phyloP scores from a whole-genome alignment of 2,888 invertebrate species.

The Erebia aethiops region DNA sequence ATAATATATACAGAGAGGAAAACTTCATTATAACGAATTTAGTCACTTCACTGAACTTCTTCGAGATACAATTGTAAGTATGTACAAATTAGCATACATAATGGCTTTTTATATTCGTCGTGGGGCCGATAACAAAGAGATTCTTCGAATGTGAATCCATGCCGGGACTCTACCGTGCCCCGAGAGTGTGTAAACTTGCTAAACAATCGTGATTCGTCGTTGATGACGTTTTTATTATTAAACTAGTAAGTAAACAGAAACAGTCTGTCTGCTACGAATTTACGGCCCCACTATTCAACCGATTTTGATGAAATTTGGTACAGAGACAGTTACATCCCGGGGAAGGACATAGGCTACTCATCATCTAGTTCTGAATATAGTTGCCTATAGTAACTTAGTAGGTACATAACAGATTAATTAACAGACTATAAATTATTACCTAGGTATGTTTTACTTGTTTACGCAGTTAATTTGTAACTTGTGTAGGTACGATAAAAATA shows the following conservation, averaged over 20 bases:
- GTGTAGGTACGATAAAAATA: too few species aligned
- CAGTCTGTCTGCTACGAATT: not conserved
- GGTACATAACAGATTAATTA: too few species aligned
- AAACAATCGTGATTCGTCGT: slow-evolving; percentile 11
- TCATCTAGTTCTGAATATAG: too few species aligned
- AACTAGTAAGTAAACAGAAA: not conserved
- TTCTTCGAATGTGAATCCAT: slow-evolving; percentile 15
- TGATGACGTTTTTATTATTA: not conserved
- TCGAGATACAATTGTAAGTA: slow-evolving; percentile 12
- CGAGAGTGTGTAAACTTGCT: slow-evolving; percentile 13
- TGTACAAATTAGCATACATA: not conserved
- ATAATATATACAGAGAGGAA: slow-evolving; percentile 31
- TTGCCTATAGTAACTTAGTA: too few species aligned
- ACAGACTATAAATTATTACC: too few species aligned
- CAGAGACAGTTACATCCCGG: not conserved
- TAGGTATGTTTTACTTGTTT: too few species aligned
- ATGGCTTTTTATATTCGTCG: slow-evolving; percentile 27
- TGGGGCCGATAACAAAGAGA: slow-evolving; percentile 12
- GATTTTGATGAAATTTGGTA: not conserved
- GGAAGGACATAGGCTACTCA: not conserved
- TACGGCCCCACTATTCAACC: not conserved
- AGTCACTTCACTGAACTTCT: slow-evolving; percentile 2
- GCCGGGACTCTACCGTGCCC: slow-evolving; percentile 40
- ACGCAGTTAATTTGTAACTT: too few species aligned
- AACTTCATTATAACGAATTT: slow-evolving; percentile 40